Percentiles rank a stretch among this genome's conserved stretches.
phyloP scores from a whole-genome alignment of 2,888 invertebrate species.

The Noctua fimbriata region DNA sequence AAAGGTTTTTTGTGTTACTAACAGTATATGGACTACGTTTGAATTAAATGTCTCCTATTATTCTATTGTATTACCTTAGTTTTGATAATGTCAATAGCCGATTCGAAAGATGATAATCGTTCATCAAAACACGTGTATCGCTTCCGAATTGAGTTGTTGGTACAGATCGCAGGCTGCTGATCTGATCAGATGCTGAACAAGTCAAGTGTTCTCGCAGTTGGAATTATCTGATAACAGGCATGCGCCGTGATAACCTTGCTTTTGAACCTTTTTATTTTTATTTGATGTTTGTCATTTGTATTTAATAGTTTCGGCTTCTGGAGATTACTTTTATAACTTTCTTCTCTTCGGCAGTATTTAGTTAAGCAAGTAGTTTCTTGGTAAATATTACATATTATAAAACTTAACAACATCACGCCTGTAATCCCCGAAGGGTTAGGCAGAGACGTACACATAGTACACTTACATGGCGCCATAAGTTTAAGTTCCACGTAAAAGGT shows the following conservation, averaged over 20 bases:
- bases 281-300: constrained; percentile 36
- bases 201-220: constrained; percentile 4
- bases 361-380: background rate
- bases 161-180: constrained; percentile 16
- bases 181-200: constrained; percentile 26
- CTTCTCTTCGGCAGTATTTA: constrained; percentile 23
- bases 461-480: background rate
- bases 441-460: background rate
- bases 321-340: constrained; percentile 32
- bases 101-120: constrained; percentile 15
- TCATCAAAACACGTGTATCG: constrained; percentile 40
- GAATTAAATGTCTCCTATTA: no score
- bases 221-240: constrained; percentile 49
- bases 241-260: constrained; percentile 42
- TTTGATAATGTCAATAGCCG: constrained; percentile 46
- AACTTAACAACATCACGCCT: background rate
- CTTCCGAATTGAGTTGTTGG: background rate
- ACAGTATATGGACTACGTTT: no score
- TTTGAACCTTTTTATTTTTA: constrained; percentile 23
- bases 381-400: background rate
- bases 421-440: background rate
- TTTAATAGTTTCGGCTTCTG: constrained; percentile 11
- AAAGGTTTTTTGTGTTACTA: no score
- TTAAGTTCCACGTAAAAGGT: background rate
- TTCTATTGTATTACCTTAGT: background rate